phyloP scores from a whole-genome alignment of 2,113 vertebrate species.

The Steatornis caripensis region DNA sequence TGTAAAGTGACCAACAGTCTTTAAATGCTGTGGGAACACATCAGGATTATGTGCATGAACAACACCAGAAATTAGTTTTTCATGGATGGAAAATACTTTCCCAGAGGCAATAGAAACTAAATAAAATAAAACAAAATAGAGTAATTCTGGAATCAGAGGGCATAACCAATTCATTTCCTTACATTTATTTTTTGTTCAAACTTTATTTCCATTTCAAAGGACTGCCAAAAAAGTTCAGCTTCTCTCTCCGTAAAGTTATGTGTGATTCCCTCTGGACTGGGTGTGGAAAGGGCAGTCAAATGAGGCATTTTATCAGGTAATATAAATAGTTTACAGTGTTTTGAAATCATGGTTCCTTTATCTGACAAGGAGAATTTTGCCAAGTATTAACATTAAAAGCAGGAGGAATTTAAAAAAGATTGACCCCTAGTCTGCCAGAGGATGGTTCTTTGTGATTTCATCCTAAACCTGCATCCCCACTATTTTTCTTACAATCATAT shows the following conservation, averaged over 20 bases:
- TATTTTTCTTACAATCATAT: constrained; percentile 28
- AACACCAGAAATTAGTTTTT: constrained; percentile 7
- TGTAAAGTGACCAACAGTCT: not conserved
- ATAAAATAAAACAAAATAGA: not conserved
- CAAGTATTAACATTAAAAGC: constrained; percentile 5
- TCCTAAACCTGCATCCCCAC: not conserved
- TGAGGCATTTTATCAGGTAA: constrained; percentile 21
- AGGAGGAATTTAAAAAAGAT: constrained; percentile 1
- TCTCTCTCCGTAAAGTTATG: not conserved
- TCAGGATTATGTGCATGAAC: not conserved
- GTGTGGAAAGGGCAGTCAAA: not conserved
- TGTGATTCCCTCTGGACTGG: not conserved
- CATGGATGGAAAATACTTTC: not conserved
- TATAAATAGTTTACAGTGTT: not conserved
- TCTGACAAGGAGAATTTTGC: not conserved
- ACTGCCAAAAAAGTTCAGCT: not conserved
- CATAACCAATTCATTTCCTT: not conserved
- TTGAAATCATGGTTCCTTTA: not conserved
- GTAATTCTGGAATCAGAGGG: not conserved
- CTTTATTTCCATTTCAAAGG: constrained; percentile 4
- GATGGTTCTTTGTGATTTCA: constrained; percentile 18
- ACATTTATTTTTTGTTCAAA: not conserved
- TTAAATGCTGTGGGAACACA: not conserved
- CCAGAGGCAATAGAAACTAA: not conserved
- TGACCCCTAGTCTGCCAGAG: not conserved